Percentiles rank a stretch among this genome's conserved stretches.
Evolutionary conservation across 2,888 invertebrate genomes (phyloP).

Genomic region (Caenorhabditis uteleia): DNA sequence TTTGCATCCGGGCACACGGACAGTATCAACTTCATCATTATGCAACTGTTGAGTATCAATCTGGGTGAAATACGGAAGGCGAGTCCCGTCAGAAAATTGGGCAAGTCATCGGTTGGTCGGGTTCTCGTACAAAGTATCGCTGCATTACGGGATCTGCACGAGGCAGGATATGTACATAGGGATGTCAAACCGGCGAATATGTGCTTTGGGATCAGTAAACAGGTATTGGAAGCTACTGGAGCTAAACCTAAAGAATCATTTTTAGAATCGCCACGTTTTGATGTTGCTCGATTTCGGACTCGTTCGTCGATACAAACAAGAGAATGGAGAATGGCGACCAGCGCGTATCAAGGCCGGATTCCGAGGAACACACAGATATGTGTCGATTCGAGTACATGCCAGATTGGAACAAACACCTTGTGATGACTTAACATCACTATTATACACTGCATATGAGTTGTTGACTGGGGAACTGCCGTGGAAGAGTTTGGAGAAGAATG

Average conservation of each 20-base stretch:
- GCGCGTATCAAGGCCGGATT: conserved; percentile 45
- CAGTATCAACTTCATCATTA: conserved; percentile 34
- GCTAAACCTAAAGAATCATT: background rate
- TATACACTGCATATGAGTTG: conserved; percentile 37
- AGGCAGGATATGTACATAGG: conserved; percentile 54
- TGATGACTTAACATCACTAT: conserved; percentile 50
- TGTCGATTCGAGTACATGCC: conserved; percentile 49
- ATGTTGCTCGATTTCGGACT: conserved; percentile 55
- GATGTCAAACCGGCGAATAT: conserved; percentile 61
- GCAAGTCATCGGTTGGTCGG: conserved; percentile 19
- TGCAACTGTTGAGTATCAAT: conserved; percentile 59
- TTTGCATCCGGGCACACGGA: conserved; percentile 47
- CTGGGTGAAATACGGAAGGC: conserved; percentile 56
- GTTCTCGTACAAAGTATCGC: conserved; percentile 45
- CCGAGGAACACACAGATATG: conserved; percentile 59
- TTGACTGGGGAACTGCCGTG: conserved; percentile 32
- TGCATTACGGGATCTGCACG: conserved; percentile 58
- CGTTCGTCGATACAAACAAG: conserved; percentile 47
- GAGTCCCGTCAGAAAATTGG: conserved; percentile 48
- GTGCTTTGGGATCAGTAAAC: conserved; percentile 53
- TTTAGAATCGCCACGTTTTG: conserved; percentile 48
- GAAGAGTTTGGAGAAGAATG: conserved; percentile 33
- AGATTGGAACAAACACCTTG: conserved; percentile 38
- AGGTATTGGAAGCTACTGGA: conserved; percentile 17
- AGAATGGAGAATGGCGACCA: conserved; percentile 39